Percentiles rank a stretch among this genome's conserved stretches.
phyloP scores from a whole-genome alignment of 37 sponge, comb jelly and placozoan species.

The Spongilla lacustris region DNA sequence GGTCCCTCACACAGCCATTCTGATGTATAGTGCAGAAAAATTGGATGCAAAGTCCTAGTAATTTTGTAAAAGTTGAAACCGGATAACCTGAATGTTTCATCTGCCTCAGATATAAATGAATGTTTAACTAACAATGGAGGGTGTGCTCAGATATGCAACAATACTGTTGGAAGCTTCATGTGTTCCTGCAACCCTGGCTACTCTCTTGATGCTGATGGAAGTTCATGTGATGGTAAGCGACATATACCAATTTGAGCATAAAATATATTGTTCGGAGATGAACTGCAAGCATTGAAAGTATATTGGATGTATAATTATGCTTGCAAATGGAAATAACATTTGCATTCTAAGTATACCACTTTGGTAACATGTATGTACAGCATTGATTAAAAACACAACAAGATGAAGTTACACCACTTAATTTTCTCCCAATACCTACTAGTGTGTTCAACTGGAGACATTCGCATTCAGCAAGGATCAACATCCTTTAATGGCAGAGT shows the following conservation, averaged over 20 bases:
- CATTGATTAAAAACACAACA: too few relatives aligned
- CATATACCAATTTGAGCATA: neutral
- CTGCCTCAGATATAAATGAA: constrained; percentile 24
- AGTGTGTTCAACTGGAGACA: neutral
- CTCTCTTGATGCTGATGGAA: constrained; percentile 15
- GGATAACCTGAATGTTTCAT: neutral
- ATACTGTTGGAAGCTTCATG: constrained; percentile 13
- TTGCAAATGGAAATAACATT: too few relatives aligned
- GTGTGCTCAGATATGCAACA: constrained; percentile 17
- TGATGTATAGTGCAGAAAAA: neutral
- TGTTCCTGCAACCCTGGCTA: constrained; percentile 29
- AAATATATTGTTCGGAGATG: too few relatives aligned
- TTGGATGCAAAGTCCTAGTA: neutral
- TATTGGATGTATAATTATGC: too few relatives aligned
- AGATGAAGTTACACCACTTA: too few relatives aligned
- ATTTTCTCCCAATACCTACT: too few relatives aligned
- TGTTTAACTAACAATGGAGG: constrained; percentile 21
- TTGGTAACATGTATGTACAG: too few relatives aligned
- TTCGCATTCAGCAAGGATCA: constrained; percentile 16
- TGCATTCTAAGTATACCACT: too few relatives aligned
- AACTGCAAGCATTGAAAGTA: too few relatives aligned
- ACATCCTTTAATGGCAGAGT: constrained; percentile 27
- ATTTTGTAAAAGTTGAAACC: neutral
- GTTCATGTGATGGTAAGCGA: constrained; percentile 14
- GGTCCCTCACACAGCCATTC: constrained; percentile 14